Evolutionary conservation across 2,797 vertebrate genomes (phyloP).

Genomic region (Lagodon rhomboides): DNA sequence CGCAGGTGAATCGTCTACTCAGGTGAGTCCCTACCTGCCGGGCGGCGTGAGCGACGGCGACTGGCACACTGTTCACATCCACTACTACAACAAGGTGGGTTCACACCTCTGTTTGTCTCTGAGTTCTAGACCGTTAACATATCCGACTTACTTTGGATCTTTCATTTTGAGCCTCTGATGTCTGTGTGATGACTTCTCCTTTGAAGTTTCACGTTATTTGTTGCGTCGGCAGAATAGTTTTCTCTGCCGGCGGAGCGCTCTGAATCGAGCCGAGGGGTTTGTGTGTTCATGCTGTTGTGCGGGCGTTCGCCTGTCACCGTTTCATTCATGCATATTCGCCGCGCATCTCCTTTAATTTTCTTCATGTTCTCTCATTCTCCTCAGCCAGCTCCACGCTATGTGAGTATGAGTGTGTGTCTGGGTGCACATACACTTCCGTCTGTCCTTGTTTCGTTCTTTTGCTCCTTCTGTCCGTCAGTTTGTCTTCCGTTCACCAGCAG

Average conservation of each 20-base stretch:
- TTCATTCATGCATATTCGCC: constrained; percentile 60
- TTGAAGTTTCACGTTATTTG: constrained; percentile 25
- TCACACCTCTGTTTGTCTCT: not conserved
- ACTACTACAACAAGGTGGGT: constrained; percentile 97
- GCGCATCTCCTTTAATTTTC: constrained; percentile 77
- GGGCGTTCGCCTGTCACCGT: constrained; percentile 56
- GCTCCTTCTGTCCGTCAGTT: not conserved
- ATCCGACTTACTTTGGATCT: constrained; percentile 15
- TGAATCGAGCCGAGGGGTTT: constrained; percentile 35
- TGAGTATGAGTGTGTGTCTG: constrained; percentile 80
- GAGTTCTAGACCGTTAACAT: not conserved
- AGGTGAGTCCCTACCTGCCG: constrained; percentile 93
- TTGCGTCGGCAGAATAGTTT: constrained; percentile 48
- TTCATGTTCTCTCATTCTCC: constrained; percentile 74
- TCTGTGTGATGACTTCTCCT: constrained; percentile 15
- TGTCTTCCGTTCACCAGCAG: constrained; percentile 27
- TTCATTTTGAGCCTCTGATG: not conserved
- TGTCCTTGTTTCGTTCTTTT: constrained; percentile 7
- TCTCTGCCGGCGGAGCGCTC: constrained; percentile 33
- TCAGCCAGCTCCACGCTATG: constrained; percentile 82
- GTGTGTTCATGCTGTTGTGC: constrained; percentile 17
- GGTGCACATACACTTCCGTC: constrained; percentile 50
- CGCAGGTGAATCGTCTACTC: constrained; percentile 94
- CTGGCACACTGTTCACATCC: constrained; percentile 96
- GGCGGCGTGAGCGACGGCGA: constrained; percentile 97